These are phyloP conservation scores for Heliornis fulica DNA, from an alignment of 2,113 vertebrate species.

Conservation along the genomic window DNA sequence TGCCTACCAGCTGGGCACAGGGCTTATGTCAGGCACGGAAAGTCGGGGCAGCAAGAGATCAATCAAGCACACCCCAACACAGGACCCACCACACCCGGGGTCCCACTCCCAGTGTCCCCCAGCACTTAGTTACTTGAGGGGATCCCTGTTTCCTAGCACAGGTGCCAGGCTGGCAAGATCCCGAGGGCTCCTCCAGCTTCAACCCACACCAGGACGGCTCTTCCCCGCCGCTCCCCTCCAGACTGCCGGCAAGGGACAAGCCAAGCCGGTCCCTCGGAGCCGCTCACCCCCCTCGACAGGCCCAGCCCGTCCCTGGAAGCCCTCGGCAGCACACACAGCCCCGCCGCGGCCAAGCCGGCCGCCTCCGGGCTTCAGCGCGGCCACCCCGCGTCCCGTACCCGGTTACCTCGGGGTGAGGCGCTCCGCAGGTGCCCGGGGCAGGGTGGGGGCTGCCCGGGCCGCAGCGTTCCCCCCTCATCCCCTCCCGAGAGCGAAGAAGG, in stretches of 20 bases:
- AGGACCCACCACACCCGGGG: fast-evolving
- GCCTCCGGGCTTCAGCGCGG: neutral
- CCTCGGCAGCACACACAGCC: neutral
- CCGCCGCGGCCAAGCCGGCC: neutral
- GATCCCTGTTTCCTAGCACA: fast-evolving
- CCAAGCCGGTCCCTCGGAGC: fast-evolving
- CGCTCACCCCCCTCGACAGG: too few species aligned
- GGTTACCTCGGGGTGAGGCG: neutral
- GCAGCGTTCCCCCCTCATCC: neutral
- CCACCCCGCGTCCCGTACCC: neutral
- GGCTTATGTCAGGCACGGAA: neutral
- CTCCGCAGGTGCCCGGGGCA: neutral
- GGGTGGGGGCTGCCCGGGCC: neutral
- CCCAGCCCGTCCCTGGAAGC: too few species aligned
- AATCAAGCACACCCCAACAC: neutral
- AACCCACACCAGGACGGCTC: fast-evolving
- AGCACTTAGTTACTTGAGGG: fast-evolving
- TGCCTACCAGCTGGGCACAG: neutral
- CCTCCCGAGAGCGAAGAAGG: neutral
- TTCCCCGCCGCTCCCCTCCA: fast-evolving
- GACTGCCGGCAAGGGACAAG: neutral
- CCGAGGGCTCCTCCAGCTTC: neutral
- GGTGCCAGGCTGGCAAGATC: fast-evolving
- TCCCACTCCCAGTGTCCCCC: fast-evolving
- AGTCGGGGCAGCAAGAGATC: neutral